Evolutionary conservation across 1,140 invertebrate species (phyloP), one percentile per base, ranked within the genome.

Genomic region (Scaptodrosophila lebanonensis): DNA sequence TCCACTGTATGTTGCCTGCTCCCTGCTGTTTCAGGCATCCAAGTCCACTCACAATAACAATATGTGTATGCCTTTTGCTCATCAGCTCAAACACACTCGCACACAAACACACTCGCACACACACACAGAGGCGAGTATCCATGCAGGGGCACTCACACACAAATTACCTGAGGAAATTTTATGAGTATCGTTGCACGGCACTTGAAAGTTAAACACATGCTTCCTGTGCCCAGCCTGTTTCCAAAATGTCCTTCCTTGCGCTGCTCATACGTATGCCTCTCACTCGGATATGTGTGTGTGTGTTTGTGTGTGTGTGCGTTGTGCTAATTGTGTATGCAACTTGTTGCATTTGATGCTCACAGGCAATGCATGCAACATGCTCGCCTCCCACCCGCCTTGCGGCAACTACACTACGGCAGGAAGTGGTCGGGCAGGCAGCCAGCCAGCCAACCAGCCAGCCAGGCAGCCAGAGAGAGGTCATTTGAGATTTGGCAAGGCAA

Each of bases 141-240:
- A n/a, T n/a, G n/a, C n/a, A n/a, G n/a, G n/a, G n/a, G n/a, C n/a
- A n/a, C n/a, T n/a, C n/a, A n/a, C 3, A 25, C 22, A 25, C 22
- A 77, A 77, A 77, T 79, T 77, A 77, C 72, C 72, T 77, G 72
- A 77, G 72, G 72, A 72, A 77, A 79, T 77, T 77, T 77, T 79
- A 79, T 77, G 73, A 77, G 73, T 77, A 77, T 77, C 72, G 73
- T 72, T 43, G 59, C 60, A 51, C 73, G 66, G 63, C 72, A 77
- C 73, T 77, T 77, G 72, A 65, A 77, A 77, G 72, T 77, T 77
- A 71, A 77, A 72, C 73, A 77, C 73, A 72, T 73, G 73, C 72
- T 76, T 76, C 67, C 72, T 25, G 8, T 25, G 8, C 22, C 22
- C 22, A 25, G 22, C 22, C 22, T 25, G 44, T 56, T 61, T 43